These are phyloP conservation scores for Ctenopoma kingsleyae DNA, from an alignment of 2,797 vertebrate species.

Conservation along the genomic window DNA sequence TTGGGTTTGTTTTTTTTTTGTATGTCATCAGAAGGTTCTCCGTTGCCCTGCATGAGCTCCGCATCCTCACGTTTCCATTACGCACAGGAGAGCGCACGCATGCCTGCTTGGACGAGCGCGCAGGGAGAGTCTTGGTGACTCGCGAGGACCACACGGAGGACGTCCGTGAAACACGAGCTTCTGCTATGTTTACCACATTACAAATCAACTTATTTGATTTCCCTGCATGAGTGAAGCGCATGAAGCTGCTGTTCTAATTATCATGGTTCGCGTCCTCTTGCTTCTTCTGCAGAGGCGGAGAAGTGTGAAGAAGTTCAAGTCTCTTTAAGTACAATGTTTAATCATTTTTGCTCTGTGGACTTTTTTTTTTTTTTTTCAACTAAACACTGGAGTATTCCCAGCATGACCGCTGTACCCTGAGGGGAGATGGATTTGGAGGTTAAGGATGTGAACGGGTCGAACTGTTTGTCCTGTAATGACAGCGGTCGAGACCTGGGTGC, in stretches of 20 bases:
- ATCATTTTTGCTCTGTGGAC: background rate
- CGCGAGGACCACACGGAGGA: conserved; percentile 19
- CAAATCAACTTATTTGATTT: conserved; percentile 3
- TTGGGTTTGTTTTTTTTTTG: background rate
- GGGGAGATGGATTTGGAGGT: conserved; percentile 79
- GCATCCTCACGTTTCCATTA: conserved; percentile 63
- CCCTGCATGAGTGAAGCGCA: conserved; percentile 11
- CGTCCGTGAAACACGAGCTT: conserved; percentile 33
- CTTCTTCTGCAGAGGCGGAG: conserved; percentile 21
- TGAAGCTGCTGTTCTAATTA: background rate
- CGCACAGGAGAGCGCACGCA: conserved; percentile 63
- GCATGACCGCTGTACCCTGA: conserved; percentile 62
- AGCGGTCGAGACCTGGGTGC: conserved; percentile 62
- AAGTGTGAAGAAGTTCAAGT: conserved; percentile 57
- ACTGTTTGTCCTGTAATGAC: conserved; percentile 70
- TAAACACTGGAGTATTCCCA: conserved; percentile 19
- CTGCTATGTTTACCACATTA: conserved; percentile 15
- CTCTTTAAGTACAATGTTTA: conserved; percentile 3
- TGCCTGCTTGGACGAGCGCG: conserved; percentile 37
- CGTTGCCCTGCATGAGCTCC: background rate
- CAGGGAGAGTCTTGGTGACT: conserved; percentile 19
- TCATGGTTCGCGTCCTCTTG: conserved; percentile 18
- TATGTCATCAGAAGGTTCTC: background rate
- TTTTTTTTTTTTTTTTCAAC: background rate
- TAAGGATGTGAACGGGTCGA: conserved; percentile 67